Percentiles rank a stretch among this genome's conserved stretches.
Conservation (phyloP, 2,797 vertebrate genomes). For the Rhinatrema bivittatum region DNA sequence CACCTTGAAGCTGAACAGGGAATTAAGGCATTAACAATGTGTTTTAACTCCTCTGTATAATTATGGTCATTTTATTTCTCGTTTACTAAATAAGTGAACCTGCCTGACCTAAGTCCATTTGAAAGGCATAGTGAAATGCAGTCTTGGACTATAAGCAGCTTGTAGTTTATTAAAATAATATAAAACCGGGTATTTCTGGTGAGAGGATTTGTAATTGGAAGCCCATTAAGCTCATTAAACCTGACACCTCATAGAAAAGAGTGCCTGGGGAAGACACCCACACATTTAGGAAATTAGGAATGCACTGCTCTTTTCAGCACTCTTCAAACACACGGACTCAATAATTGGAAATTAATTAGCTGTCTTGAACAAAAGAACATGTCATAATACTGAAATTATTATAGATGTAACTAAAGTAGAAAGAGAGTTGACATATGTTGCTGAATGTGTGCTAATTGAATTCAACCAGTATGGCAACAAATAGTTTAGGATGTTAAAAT, state of each 20-base stretch:
- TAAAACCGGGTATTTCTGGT: too few relatives aligned
- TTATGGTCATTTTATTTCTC: too few relatives aligned
- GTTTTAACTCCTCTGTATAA: too few relatives aligned
- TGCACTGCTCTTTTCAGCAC: not conserved
- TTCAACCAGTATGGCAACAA: not conserved
- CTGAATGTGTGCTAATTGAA: not conserved
- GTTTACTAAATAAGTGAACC: too few relatives aligned
- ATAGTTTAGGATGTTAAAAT: not conserved
- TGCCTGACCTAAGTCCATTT: too few relatives aligned
- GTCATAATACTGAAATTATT: not conserved
- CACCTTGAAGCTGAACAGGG: too few relatives aligned
- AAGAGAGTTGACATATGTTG: not conserved
- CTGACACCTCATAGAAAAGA: too few relatives aligned
- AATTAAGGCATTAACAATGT: too few relatives aligned
- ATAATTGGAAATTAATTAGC: conserved; percentile 13
- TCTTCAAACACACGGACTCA: not conserved
- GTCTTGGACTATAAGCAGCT: too few relatives aligned
- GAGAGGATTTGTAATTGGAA: not conserved
- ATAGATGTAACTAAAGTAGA: not conserved
- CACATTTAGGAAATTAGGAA: conserved; percentile 3
- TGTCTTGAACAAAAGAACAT: conserved; percentile 6
- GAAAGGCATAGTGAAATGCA: too few relatives aligned
- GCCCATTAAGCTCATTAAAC: too few relatives aligned
- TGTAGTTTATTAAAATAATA: too few relatives aligned
- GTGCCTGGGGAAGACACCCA: not conserved